A percentile compares a stretch with the other conserved stretches of the same genome.
Evolutionary conservation across 2,888 invertebrate species (phyloP).

Genomic region (Nebria salina): DNA sequence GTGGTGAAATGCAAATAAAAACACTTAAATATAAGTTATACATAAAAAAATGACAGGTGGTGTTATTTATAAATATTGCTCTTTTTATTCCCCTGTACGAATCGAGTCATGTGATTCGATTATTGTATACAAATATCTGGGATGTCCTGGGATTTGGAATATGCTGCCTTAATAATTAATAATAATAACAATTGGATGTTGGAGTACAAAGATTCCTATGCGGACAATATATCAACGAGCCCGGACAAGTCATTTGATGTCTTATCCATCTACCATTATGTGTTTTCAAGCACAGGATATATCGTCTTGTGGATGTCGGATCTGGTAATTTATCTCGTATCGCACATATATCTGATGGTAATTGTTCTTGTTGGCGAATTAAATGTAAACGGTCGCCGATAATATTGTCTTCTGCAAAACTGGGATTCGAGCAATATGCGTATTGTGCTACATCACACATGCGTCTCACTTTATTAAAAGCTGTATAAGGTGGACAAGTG

Average conservation of each 20-base stretch:
- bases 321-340: slow-evolving; percentile 30
- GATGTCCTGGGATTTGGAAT: slow-evolving; percentile 45
- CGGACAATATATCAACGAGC: slow-evolving; percentile 34
- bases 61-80: background rate
- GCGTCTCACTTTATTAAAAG: slow-evolving; percentile 47
- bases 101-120: background rate
- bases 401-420: background rate
- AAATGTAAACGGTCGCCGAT: background rate
- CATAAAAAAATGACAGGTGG: slow-evolving; percentile 8
- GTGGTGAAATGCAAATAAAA: background rate
- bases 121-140: background rate
- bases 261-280: slow-evolving; percentile 32
- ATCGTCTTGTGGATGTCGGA: slow-evolving; percentile 27
- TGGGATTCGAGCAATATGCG: slow-evolving; percentile 41
- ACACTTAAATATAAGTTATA: slow-evolving; percentile 14
- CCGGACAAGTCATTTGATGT: slow-evolving; percentile 40
- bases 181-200: background rate
- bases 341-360: slow-evolving; percentile 24
- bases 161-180: background rate
- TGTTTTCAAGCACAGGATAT: slow-evolving; percentile 24
- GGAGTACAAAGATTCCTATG: slow-evolving; percentile 15
- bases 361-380: slow-evolving; percentile 9
- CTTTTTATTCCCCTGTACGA: background rate
- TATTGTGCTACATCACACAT: slow-evolving; percentile 48
- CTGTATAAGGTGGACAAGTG: slow-evolving; percentile 48